These are phyloP conservation scores for Synanceia verrucosa DNA, from an alignment of 2,797 vertebrate species.

Conservation along the genomic window DNA sequence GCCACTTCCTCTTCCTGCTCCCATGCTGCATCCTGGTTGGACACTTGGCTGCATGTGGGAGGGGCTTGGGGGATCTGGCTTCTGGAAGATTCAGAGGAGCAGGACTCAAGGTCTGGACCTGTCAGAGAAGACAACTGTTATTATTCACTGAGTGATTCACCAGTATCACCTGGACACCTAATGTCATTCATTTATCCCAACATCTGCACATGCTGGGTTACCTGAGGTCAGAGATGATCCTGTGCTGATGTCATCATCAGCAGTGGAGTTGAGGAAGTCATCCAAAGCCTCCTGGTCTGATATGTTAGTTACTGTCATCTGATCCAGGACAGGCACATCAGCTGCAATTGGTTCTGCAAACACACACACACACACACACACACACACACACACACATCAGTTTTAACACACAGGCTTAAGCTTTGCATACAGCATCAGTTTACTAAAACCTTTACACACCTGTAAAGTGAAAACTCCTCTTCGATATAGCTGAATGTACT, in stretches of 20 bases:
- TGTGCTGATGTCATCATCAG: slow-evolving; percentile 84
- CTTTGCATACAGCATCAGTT: neutral
- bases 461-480: no score
- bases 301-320: slow-evolving; percentile 91
- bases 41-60: slow-evolving; percentile 61
- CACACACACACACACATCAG: neutral
- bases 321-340: slow-evolving; percentile 88
- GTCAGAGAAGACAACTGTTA: slow-evolving; percentile 1
- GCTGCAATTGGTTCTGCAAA: slow-evolving; percentile 57
- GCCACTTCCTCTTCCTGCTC: slow-evolving; percentile 56
- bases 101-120: slow-evolving; percentile 81
- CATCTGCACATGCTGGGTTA: no score
- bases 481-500: neutral
- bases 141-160: neutral
- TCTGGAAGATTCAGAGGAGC: slow-evolving; percentile 68
- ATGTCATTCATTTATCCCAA: neutral
- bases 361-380: neutral
- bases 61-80: slow-evolving; percentile 61
- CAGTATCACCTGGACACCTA: neutral
- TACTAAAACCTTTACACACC: no score
- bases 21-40: slow-evolving; percentile 48
- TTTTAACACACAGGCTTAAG: neutral
- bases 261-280: slow-evolving; percentile 92
- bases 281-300: slow-evolving; percentile 97
- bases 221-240: slow-evolving; percentile 81